Evolutionary conservation across 2,888 invertebrate genomes (phyloP).

Genomic region (Autographa pulchrina): DNA sequence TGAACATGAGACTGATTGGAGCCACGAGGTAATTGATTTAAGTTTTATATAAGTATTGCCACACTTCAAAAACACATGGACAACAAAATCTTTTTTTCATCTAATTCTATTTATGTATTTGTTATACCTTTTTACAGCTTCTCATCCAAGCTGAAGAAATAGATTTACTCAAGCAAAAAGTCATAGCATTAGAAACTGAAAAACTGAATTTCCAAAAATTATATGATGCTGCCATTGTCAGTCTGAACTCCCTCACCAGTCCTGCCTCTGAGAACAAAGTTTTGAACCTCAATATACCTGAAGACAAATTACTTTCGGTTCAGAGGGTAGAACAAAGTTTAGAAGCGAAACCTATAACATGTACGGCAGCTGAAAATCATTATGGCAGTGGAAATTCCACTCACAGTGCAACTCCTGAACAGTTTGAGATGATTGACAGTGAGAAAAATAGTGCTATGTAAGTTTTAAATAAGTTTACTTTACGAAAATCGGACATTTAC

Average conservation of each 20-base stretch:
- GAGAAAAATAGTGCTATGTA: constrained; percentile 84
- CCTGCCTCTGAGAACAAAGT: constrained; percentile 79
- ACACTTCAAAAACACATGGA: too few relatives aligned
- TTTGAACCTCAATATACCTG: constrained; percentile 77
- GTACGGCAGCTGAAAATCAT: constrained; percentile 84
- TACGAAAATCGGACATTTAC: too few relatives aligned
- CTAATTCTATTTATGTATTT: constrained; percentile 10
- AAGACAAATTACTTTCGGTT: constrained; percentile 71
- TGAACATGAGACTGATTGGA: constrained; percentile 81
- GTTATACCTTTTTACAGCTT: constrained; percentile 68
- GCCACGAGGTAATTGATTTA: constrained; percentile 78
- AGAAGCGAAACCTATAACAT: constrained; percentile 78
- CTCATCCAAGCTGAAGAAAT: constrained; percentile 88
- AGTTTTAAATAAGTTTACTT: constrained; percentile 58
- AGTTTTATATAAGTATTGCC: too few relatives aligned
- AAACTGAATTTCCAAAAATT: constrained; percentile 89
- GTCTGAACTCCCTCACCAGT: constrained; percentile 84
- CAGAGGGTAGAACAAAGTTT: constrained; percentile 63
- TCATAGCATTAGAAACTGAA: constrained; percentile 88
- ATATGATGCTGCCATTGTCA: constrained; percentile 86
- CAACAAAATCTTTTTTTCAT: too few relatives aligned
- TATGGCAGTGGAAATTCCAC: constrained; percentile 87
- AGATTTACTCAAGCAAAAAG: constrained; percentile 88
- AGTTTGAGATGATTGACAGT: constrained; percentile 91
- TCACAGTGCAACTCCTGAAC: constrained; percentile 90